Evolutionary conservation across 2,797 vertebrate genomes (phyloP).

Genomic region (Clangula hyemalis): DNA sequence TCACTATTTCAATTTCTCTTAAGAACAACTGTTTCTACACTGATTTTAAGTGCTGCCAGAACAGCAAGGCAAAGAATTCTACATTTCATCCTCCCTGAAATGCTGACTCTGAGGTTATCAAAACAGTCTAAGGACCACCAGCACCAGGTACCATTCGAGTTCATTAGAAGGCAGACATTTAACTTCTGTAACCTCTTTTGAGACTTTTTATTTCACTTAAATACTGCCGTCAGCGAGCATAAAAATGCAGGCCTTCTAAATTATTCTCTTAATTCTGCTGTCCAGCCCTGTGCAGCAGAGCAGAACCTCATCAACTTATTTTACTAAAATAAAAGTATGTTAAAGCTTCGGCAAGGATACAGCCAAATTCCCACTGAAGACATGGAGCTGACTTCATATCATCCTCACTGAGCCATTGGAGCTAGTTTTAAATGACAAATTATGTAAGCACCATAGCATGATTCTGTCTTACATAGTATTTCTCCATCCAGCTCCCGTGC

Average conservation of each 20-base stretch:
- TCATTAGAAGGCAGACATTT: background rate
- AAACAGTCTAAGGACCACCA: background rate
- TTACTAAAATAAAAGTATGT: background rate
- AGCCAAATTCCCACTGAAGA: background rate
- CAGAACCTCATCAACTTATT: background rate
- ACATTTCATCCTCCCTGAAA: background rate
- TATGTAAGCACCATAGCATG: background rate
- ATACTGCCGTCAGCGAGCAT: background rate
- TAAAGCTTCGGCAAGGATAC: background rate
- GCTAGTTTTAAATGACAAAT: background rate
- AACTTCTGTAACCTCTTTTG: background rate
- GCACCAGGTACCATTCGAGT: background rate
- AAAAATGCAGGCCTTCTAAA: background rate
- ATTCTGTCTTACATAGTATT: background rate
- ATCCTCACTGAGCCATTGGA: background rate
- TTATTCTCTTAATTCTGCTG: background rate
- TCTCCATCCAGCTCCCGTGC: background rate
- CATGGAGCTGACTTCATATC: background rate
- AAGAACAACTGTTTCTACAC: background rate
- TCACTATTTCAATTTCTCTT: background rate
- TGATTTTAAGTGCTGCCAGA: background rate
- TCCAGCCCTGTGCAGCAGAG: background rate
- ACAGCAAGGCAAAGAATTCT: background rate
- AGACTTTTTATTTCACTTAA: background rate
- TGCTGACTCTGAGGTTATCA: background rate